These are phyloP conservation scores for Drosophila burlai DNA, from an alignment of 1,140 invertebrate species.

Conservation along the genomic window DNA sequence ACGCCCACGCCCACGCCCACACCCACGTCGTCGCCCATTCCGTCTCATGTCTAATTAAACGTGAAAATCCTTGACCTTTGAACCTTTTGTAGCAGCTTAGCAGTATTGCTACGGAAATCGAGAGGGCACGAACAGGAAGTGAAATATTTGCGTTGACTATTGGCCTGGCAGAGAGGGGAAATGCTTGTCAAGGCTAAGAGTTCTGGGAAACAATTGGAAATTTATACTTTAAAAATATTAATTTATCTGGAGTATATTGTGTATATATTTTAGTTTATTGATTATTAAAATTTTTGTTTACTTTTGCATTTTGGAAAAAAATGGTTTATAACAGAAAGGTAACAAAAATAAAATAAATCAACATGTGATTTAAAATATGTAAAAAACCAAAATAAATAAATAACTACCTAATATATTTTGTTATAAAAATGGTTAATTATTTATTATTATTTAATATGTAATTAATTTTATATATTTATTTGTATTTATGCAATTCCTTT, in stretches of 20 bases:
- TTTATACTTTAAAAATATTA: too few species aligned
- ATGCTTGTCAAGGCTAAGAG: background rate
- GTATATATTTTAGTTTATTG: too few species aligned
- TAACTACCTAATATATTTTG: too few species aligned
- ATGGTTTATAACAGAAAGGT: too few species aligned
- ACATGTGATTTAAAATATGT: too few species aligned
- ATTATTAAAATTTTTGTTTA: background rate
- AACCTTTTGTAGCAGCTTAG: conserved; percentile 44
- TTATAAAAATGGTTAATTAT: too few species aligned
- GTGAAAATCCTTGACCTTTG: conserved; percentile 76
- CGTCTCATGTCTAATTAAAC: conserved; percentile 65
- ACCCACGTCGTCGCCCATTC: conserved; percentile 29
- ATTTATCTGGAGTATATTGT: background rate
- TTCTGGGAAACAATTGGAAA: background rate
- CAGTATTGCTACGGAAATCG: conserved; percentile 12
- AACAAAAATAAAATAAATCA: too few species aligned
- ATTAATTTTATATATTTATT: too few species aligned
- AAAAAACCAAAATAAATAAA: too few species aligned
- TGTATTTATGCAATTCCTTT: too few species aligned
- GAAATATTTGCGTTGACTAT: conserved; percentile 81
- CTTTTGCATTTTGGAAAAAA: background rate
- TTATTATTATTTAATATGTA: too few species aligned
- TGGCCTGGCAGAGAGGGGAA: conserved; percentile 22
- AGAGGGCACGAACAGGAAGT: conserved; percentile 64
- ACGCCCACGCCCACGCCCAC: conserved; percentile 18